Evolutionary conservation across 2,113 vertebrate genomes (phyloP).

Genomic region (Ondatra zibethicus): DNA sequence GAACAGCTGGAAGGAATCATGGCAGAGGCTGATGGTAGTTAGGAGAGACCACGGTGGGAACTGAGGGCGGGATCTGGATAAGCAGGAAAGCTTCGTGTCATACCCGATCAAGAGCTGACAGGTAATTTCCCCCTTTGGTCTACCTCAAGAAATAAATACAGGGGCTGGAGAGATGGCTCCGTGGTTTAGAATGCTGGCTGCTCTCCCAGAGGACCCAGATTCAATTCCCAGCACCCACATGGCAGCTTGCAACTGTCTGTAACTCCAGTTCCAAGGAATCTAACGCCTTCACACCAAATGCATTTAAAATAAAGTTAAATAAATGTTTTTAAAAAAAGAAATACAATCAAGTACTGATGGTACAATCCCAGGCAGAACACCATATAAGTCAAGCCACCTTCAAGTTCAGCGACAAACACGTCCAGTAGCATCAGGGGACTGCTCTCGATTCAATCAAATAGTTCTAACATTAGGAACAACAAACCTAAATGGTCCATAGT

Average conservation of each 20-base stretch:
- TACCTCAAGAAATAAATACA: neutral
- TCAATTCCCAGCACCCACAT: too few species aligned
- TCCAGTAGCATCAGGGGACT: neutral
- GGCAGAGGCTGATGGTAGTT: too few species aligned
- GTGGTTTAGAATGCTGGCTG: too few species aligned
- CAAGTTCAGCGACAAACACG: slow-evolving; percentile 9
- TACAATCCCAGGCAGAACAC: neutral
- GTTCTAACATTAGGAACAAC: neutral
- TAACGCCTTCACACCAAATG: too few species aligned
- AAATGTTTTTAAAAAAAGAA: too few species aligned
- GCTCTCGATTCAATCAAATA: neutral
- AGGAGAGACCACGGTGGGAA: neutral
- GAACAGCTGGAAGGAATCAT: accelerated
- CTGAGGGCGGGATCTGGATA: neutral
- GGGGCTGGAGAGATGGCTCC: too few species aligned
- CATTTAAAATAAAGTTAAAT: too few species aligned
- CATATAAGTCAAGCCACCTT: neutral
- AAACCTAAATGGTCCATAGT: neutral
- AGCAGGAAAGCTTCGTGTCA: neutral
- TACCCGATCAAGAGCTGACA: neutral
- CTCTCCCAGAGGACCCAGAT: too few species aligned
- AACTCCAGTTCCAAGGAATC: too few species aligned
- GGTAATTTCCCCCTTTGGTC: neutral
- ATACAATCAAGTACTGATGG: neutral
- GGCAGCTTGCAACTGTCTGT: too few species aligned